Conservation (phyloP, 2,113 vertebrate genomes). For the Euleptes europaea region DNA sequence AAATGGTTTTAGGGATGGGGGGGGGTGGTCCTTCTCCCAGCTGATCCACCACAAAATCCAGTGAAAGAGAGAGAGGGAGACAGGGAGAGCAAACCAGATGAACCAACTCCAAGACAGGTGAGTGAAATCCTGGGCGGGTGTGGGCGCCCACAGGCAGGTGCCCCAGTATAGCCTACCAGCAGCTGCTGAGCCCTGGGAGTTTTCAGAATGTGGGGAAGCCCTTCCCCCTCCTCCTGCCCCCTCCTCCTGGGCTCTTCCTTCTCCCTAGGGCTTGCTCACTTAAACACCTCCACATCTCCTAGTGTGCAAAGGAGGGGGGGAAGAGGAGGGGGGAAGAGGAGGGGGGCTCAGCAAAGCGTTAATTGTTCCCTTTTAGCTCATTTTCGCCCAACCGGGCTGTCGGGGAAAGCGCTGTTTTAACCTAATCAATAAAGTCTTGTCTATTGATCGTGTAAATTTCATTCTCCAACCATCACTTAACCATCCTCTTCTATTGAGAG, state of each 20-base stretch:
- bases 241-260: background rate
- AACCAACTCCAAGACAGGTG: background rate
- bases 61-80: background rate
- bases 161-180: background rate
- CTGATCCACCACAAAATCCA: background rate
- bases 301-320: accelerated
- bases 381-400: conserved; percentile 26
- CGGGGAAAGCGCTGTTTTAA: background rate
- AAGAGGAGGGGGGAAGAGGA: no score
- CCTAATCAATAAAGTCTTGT: conserved; percentile 52
- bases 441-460: conserved; percentile 41
- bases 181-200: background rate
- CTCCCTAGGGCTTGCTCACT: background rate
- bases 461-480: conserved; percentile 25
- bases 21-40: background rate
- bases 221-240: background rate
- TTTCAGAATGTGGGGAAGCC: background rate
- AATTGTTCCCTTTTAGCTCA: conserved; percentile 29
- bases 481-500: background rate
- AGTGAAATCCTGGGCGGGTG: background rate
- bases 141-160: background rate
- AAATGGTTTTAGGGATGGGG: background rate
- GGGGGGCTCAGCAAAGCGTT: background rate
- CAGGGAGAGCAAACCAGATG: background rate
- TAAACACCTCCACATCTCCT: background rate